A percentile compares a stretch with the other conserved stretches of the same genome.
phyloP scores from a whole-genome alignment of 64 coral and sea anemone genomes.

The Dendronephthya gigantea region DNA sequence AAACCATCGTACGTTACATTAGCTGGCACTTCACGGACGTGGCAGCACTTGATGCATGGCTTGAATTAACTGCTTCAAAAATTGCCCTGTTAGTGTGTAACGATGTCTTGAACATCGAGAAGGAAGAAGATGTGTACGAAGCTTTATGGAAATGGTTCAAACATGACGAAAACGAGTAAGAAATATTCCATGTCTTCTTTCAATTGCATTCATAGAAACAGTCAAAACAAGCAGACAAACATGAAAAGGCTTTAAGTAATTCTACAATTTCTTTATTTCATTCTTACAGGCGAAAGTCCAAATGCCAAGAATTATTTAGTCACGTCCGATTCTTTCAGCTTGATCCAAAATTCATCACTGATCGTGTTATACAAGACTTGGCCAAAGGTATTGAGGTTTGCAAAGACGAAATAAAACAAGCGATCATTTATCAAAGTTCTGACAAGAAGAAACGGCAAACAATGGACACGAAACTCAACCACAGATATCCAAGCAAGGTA shows the following conservation, averaged over 20 bases:
- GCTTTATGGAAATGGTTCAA: constrained; percentile 3
- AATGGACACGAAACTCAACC: background rate
- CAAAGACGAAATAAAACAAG: background rate
- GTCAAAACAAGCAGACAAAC: no score
- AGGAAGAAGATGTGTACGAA: background rate
- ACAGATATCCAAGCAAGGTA: background rate
- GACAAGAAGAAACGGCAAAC: background rate
- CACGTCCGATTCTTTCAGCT: background rate
- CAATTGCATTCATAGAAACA: no score
- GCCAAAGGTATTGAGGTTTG: background rate
- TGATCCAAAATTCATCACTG: background rate
- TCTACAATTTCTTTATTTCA: background rate
- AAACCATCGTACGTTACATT: background rate
- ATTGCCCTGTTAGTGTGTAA: background rate
- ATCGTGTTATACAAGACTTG: background rate
- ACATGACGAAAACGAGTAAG: background rate
- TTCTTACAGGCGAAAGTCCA: background rate
- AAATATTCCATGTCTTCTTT: background rate
- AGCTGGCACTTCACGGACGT: background rate
- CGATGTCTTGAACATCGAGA: background rate
- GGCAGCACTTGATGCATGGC: background rate
- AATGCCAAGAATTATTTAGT: background rate
- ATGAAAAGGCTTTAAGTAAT: no score
- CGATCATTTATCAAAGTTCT: background rate
- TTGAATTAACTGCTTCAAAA: background rate